Conservation (phyloP, 2,113 vertebrate genomes). For the Sander lucioperca region DNA sequence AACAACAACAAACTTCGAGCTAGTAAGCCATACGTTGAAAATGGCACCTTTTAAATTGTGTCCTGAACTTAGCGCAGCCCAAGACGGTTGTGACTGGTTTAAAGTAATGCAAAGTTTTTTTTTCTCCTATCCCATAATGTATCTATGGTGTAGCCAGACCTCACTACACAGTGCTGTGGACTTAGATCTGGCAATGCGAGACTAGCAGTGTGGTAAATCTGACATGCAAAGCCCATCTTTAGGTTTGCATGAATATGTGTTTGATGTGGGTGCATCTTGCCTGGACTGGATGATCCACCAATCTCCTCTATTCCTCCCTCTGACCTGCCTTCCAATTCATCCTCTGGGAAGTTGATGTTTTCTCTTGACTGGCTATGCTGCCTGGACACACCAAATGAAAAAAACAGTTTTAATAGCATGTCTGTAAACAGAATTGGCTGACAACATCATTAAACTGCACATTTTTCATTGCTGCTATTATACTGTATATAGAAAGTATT, state of each 20-base stretch:
- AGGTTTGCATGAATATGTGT: background rate
- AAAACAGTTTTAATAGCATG: background rate
- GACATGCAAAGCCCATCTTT: background rate
- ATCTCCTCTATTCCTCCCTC: constrained; percentile 61
- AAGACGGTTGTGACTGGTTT: too few species aligned
- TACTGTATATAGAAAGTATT: background rate
- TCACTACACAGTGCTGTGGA: too few species aligned
- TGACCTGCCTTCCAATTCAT: constrained; percentile 75
- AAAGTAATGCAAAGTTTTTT: too few species aligned
- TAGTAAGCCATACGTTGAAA: too few species aligned
- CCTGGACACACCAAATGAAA: constrained; percentile 64
- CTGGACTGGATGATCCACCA: constrained; percentile 62
- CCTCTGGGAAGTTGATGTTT: constrained; percentile 88
- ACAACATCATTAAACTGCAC: background rate
- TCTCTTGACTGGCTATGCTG: constrained; percentile 84
- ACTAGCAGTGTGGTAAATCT: background rate
- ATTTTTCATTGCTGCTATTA: background rate
- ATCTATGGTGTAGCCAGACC: too few species aligned
- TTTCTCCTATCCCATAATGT: too few species aligned
- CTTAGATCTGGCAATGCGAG: too few species aligned
- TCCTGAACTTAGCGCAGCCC: too few species aligned
- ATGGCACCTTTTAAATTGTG: too few species aligned
- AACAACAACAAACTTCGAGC: too few species aligned
- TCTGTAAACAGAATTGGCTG: background rate
- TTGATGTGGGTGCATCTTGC: constrained; percentile 47